Conservation (phyloP, 2,113 vertebrate genomes). For the Lagopus leucura region DNA sequence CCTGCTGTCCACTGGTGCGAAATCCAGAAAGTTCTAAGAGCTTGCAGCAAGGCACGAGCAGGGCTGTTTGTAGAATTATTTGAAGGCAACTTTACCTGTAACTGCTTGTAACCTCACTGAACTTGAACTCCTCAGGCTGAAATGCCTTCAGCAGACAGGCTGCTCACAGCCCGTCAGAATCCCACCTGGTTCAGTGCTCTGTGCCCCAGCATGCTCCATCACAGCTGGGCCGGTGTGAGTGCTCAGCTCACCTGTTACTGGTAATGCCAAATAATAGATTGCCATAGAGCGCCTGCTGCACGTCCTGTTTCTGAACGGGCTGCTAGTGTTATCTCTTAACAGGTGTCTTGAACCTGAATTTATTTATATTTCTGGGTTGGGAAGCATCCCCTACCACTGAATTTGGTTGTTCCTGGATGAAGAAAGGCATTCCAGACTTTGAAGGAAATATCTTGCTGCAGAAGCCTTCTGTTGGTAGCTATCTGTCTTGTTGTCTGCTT, state of each 20-base stretch:
- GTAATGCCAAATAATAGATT: rapidly evolving
- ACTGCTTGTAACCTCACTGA: neutral
- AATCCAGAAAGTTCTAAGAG: rapidly evolving
- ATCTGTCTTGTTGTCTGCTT: rapidly evolving
- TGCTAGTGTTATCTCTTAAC: too few relatives aligned
- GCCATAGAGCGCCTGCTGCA: rapidly evolving
- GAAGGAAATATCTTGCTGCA: neutral
- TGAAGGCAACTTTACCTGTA: too few relatives aligned
- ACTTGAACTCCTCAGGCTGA: too few relatives aligned
- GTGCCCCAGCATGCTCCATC: rapidly evolving
- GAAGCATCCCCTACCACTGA: neutral
- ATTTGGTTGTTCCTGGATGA: rapidly evolving
- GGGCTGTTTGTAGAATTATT: neutral
- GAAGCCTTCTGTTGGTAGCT: neutral
- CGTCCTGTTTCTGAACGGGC: neutral
- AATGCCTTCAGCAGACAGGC: neutral
- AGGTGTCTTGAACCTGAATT: neutral
- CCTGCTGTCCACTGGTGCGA: neutral
- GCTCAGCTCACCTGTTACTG: neutral
- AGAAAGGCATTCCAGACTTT: rapidly evolving
- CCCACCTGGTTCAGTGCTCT: rapidly evolving
- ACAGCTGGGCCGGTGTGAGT: rapidly evolving
- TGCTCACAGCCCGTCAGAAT: rapidly evolving
- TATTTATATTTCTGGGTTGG: neutral
- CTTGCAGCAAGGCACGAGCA: rapidly evolving